Evolutionary conservation across 2,888 invertebrate genomes (phyloP), one percentile per base, ranked within the genome.

Genomic region (Erebia aethiops): DNA sequence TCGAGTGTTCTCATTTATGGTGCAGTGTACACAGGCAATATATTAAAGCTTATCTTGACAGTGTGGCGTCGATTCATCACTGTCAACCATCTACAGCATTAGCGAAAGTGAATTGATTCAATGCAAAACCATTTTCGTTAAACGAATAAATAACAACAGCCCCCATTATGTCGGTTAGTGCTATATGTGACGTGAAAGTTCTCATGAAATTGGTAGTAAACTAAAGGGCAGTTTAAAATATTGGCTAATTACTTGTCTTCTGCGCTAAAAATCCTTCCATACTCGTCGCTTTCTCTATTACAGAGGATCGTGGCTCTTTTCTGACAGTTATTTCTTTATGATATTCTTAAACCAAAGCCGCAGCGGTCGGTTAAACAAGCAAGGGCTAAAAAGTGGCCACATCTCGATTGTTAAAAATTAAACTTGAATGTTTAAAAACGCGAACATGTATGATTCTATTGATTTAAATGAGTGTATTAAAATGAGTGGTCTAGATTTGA

Each of bases 1-100:
- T 82, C 79, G 79, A 80, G 78, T 79, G 75, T 79, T 87, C 85
- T 87, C 84, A 89, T 87, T 85, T 79, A 81, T 77, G 78, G 78
- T 82, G 82, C 81, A 81, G 80, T 81, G 81, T 82, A 82, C 77
- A 84, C 82, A 83, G 77, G 83, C 85, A 83, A 92, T 92, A 91
- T 87, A 90, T 92, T 90, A 90, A 41, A 77, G 84, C 83, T 91
- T 92, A 92, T 92, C 92, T 89, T 82, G 90, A 90, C 91, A 86
- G 79, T 82, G 88, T 85, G 79, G 78, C 76, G 81, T 79, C 86
- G 82, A 90, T 92, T 85, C 85, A 89, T 92, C 92, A 91, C 86
- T 89, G 91, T 90, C 91, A 80, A 77, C 71, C 72, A 67, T 73
- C 71, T 51, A 54, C 69, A 74, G 77, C 81, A 85, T 87, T 87